These are phyloP conservation scores for Artemia franciscana DNA, from an alignment of 1,140 invertebrate species.

Conservation along the genomic window DNA sequence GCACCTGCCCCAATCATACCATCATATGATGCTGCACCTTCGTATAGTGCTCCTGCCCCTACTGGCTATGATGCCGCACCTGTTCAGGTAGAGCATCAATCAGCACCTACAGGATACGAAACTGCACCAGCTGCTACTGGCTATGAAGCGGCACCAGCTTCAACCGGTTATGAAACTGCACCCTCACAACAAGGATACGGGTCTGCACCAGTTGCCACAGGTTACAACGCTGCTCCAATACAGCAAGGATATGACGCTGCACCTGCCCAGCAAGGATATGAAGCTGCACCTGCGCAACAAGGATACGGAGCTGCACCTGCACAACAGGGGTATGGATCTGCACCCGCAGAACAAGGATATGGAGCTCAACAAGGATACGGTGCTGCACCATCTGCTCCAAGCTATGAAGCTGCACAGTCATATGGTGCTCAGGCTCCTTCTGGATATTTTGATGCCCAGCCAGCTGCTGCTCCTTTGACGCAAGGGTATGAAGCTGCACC, in stretches of 20 bases:
- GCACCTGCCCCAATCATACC: too few species aligned
- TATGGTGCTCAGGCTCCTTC: background rate
- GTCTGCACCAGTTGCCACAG: background rate
- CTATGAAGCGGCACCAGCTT: background rate
- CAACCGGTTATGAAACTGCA: slow-evolving; percentile 1
- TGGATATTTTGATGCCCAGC: background rate
- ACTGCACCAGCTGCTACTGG: background rate
- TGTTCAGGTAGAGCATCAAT: background rate
- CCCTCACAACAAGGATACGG: slow-evolving; percentile 3
- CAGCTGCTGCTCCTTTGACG: background rate
- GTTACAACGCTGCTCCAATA: background rate
- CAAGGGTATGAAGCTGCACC: too few species aligned
- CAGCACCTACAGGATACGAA: background rate
- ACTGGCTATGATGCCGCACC: background rate
- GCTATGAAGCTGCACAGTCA: background rate
- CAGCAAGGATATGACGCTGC: background rate
- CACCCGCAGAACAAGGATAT: background rate
- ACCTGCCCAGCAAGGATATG: too few species aligned
- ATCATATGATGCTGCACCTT: too few species aligned
- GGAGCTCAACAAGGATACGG: slow-evolving; percentile 1
- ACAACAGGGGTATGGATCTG: background rate
- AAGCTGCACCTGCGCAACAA: too few species aligned
- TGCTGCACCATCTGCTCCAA: background rate
- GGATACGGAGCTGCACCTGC: background rate
- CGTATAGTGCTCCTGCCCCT: background rate